Conservation (phyloP, 2,113 vertebrate genomes). For the Myxocyprinus asiaticus region DNA sequence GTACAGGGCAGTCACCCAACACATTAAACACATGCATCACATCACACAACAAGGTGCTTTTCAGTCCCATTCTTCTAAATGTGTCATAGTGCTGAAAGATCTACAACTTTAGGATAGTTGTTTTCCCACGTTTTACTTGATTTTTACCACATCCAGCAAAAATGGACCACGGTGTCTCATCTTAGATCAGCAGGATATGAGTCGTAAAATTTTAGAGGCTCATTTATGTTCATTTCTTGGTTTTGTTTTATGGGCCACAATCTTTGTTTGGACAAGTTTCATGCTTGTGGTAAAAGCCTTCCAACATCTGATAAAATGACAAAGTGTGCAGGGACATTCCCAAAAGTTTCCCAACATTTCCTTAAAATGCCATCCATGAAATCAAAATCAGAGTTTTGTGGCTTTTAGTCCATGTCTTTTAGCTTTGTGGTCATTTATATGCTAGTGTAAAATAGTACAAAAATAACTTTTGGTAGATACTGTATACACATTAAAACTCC, state of each 20-base stretch:
- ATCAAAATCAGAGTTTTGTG: no score
- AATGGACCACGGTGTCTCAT: constrained; percentile 5
- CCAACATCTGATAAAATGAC: constrained; percentile 2
- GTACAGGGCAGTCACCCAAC: no score
- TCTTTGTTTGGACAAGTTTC: constrained; percentile 47
- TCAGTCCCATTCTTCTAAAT: no score
- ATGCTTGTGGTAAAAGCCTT: constrained; percentile 23
- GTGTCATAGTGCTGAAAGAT: no score
- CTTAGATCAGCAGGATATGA: constrained; percentile 26
- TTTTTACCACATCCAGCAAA: constrained; percentile 16
- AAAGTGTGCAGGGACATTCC: constrained; percentile 32
- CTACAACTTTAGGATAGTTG: background rate
- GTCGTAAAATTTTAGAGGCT: constrained; percentile 37
- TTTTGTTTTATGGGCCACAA: constrained; percentile 53
- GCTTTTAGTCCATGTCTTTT: no score
- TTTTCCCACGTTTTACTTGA: constrained; percentile 14
- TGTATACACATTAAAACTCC: no score
- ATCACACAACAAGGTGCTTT: no score
- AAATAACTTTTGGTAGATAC: no score
- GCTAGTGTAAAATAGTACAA: no score
- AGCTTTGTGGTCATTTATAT: no score
- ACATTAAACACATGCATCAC: no score
- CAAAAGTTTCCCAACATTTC: constrained; percentile 3
- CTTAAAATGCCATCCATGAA: background rate
- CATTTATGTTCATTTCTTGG: constrained; percentile 58